Percentiles rank a stretch among this genome's conserved stretches.
Evolutionary conservation across 2,888 invertebrate genomes (phyloP).

Genomic region (Hyposoter dolosus): DNA sequence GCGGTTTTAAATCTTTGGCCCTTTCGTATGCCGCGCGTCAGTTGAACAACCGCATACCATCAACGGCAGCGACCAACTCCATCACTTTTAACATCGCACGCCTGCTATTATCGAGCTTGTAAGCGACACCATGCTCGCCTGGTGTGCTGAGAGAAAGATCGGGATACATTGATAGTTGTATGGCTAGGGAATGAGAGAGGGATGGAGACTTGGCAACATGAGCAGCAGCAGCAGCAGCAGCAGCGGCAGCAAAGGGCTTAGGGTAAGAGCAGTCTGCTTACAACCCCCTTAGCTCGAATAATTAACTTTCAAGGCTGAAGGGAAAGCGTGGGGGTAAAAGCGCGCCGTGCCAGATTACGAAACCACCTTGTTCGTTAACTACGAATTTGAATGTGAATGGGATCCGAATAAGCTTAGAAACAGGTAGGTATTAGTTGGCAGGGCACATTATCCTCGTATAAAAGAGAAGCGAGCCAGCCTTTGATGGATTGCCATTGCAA

Average conservation of each 20-base stretch:
- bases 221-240: conserved; percentile 72
- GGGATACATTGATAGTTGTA: neutral
- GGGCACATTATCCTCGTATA: conserved; percentile 51
- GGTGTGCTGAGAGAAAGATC: conserved; percentile 29
- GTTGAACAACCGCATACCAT: conserved; percentile 56
- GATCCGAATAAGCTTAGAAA: conserved; percentile 71
- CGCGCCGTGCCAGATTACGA: conserved; percentile 80
- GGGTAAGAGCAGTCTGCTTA: conserved; percentile 84
- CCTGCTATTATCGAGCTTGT: conserved; percentile 56
- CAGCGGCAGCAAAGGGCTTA: conserved; percentile 78
- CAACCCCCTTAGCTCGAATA: conserved; percentile 84
- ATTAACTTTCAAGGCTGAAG: conserved; percentile 80
- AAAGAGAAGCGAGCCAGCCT: conserved; percentile 47
- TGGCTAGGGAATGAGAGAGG: conserved; percentile 17
- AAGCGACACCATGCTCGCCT: conserved; percentile 57
- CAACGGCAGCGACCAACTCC: conserved; percentile 56
- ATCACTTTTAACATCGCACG: conserved; percentile 49
- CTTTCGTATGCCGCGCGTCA: conserved; percentile 62
- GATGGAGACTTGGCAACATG: conserved; percentile 32
- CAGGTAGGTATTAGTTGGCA: conserved; percentile 74
- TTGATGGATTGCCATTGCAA: conserved; percentile 67
- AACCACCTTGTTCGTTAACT: conserved; percentile 82
- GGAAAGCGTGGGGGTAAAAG: conserved; percentile 66
- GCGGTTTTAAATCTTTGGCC: conserved; percentile 78
- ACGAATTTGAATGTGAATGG: conserved; percentile 81